phyloP scores from a whole-genome alignment of 2,888 invertebrate species.

The Tetragnatha montana region DNA sequence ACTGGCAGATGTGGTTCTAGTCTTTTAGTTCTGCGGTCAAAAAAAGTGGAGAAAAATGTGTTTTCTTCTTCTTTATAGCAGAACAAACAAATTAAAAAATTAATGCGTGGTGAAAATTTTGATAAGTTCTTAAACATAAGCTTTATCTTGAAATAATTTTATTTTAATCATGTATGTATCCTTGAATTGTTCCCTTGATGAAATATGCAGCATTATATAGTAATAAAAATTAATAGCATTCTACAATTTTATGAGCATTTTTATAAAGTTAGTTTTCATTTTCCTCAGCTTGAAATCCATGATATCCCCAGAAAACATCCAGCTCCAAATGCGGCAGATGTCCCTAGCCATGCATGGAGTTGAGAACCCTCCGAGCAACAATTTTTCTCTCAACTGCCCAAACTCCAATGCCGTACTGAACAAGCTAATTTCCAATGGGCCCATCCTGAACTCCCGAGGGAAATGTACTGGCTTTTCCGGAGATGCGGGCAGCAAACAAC shows the following conservation, averaged over 20 bases:
- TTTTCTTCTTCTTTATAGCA: neutral
- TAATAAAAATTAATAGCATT: no score
- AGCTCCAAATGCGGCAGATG: constrained; percentile 42
- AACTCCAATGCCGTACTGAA: constrained; percentile 25
- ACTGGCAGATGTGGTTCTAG: no score
- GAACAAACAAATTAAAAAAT: neutral
- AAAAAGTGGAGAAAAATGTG: no score
- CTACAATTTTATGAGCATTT: neutral
- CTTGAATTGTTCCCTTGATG: neutral
- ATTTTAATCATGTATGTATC: neutral
- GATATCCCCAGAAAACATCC: constrained; percentile 53
- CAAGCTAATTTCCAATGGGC: constrained; percentile 26
- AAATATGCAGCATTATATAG: neutral
- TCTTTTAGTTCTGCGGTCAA: no score
- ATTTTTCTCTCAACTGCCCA: neutral
- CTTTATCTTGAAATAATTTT: no score
- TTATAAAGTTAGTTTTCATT: neutral
- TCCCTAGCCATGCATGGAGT: constrained; percentile 21
- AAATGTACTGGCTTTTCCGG: constrained; percentile 15
- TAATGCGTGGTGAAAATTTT: neutral
- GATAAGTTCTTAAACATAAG: neutral
- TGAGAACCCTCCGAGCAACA: constrained; percentile 29
- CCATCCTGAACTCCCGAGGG: constrained; percentile 33
- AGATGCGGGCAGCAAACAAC: constrained; percentile 35
- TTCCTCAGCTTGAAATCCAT: constrained; percentile 55